Percentiles rank a stretch among this genome's conserved stretches.
Evolutionary conservation across 2,888 invertebrate genomes (phyloP).

Genomic region (Disparrhopalites patrizii): DNA sequence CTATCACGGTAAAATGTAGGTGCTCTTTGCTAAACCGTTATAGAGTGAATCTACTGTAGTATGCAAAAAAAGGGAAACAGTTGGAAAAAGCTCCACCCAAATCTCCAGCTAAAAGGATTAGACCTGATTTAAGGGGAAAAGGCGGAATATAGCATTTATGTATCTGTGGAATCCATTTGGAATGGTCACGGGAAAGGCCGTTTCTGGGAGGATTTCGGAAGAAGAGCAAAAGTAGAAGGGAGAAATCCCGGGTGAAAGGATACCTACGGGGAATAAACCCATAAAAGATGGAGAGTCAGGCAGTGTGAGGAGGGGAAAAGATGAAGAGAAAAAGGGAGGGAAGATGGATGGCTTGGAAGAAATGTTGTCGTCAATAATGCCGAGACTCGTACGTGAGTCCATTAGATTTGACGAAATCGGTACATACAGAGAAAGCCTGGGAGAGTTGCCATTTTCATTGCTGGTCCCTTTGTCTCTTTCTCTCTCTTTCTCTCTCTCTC

Average conservation of each 20-base stretch:
- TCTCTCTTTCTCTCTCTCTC: background rate
- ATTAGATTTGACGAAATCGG: slow-evolving; percentile 9
- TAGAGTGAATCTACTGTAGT: no score
- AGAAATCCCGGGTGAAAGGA: background rate
- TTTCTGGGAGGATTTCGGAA: no score
- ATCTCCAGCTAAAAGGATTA: no score
- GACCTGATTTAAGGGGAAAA: no score
- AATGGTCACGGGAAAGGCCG: no score
- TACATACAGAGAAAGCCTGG: background rate
- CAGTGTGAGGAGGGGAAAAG: background rate
- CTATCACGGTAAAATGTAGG: no score
- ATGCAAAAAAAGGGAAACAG: no score
- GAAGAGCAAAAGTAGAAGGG: background rate
- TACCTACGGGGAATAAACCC: background rate
- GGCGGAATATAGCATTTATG: no score
- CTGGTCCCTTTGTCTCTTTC: background rate
- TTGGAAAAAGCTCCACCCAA: no score
- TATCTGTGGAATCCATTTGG: no score
- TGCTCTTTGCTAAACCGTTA: no score
- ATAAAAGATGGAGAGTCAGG: background rate
- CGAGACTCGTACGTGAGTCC: slow-evolving; percentile 11
- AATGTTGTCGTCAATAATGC: slow-evolving; percentile 13
- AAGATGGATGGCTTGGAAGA: background rate
- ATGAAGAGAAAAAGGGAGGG: background rate
- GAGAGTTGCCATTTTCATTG: no score